Base-by-base conservation (phyloP, 2,888 invertebrate genomes). In the Acheta domesticus region DNA sequence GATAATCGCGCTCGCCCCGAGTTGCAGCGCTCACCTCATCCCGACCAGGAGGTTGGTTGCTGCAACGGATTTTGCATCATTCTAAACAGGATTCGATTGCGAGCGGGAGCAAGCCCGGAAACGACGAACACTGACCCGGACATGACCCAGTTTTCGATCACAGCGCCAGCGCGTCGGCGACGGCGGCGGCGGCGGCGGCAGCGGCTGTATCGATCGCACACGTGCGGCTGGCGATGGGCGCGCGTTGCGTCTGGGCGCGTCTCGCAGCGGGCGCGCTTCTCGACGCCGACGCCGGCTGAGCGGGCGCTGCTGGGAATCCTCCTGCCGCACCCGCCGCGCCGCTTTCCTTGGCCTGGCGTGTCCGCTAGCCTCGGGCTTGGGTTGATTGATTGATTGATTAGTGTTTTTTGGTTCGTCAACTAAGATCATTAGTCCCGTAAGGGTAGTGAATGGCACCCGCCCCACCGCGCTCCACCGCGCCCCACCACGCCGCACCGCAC, bases 141-240 rank as follows among this genome's bases (percentile, higher is more conserved):
- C 62, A n/a, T 62, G 62, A 62, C 62, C 62, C 62, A 62, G 62
- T 62, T 62, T 62, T 62, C 62, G 62, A 62, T 62, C 62, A 62
- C 36, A 36, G 36, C 36, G 36, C 36, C 36, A 36, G 36, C 36
- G 62, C 62, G 62, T 14, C 23, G 23, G 2, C n/a, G n/a, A n/a
- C 62, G 62, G 62, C 62, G 19, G 62, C 3, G 19, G 62, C 14
- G n/a, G 62, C 62, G 62, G 62, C 62, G 36, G 36, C 36, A 8
- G 36, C n/a, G 62, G 62, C 62, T 62, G 62, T 62, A 62, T 62
- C 62, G 62, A 62, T 62, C 62, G 62, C 62, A 4, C n/a, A 62
- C 62, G 62, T n/a, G 62, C 62, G 62, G 16, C 16, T 19, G 62
- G 62, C 16, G 62, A 19, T 19, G 62, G 62, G 16, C 16, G 14